Evolutionary conservation across 2,113 vertebrate genomes (phyloP).

Genomic region (Heptranchias perlo): DNA sequence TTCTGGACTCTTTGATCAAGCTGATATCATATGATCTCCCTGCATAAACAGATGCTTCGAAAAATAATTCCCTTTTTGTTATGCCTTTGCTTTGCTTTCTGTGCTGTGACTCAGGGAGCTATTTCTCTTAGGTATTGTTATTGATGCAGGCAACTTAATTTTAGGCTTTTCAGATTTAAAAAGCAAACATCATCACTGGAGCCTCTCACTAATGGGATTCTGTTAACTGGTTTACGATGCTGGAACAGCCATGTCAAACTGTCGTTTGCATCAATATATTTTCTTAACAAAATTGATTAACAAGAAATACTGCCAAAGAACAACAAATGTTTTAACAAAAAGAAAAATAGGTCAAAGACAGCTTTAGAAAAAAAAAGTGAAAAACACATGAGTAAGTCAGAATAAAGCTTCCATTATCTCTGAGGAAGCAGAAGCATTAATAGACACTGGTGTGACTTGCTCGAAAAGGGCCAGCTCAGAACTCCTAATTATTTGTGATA

Average conservation of each 20-base stretch:
- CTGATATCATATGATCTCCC: neutral
- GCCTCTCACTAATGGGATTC: neutral
- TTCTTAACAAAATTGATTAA: neutral
- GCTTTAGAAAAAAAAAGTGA: neutral
- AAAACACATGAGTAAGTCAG: neutral
- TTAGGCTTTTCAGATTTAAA: neutral
- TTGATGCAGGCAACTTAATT: constrained; percentile 1
- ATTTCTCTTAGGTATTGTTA: neutral
- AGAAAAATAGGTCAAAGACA: neutral
- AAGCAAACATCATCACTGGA: neutral
- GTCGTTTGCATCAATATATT: neutral
- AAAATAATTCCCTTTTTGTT: neutral
- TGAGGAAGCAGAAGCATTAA: neutral
- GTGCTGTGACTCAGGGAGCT: neutral
- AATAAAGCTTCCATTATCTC: neutral
- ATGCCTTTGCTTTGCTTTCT: neutral
- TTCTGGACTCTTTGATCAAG: neutral
- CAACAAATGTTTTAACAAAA: neutral
- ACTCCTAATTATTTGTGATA: neutral
- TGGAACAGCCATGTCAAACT: neutral
- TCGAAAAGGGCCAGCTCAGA: neutral
- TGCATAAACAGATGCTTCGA: neutral
- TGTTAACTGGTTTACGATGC: neutral
- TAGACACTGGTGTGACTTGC: neutral
- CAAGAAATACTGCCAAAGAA: neutral